phyloP scores from a whole-genome alignment of 2,888 invertebrate genomes.

The Ochropacha duplaris region DNA sequence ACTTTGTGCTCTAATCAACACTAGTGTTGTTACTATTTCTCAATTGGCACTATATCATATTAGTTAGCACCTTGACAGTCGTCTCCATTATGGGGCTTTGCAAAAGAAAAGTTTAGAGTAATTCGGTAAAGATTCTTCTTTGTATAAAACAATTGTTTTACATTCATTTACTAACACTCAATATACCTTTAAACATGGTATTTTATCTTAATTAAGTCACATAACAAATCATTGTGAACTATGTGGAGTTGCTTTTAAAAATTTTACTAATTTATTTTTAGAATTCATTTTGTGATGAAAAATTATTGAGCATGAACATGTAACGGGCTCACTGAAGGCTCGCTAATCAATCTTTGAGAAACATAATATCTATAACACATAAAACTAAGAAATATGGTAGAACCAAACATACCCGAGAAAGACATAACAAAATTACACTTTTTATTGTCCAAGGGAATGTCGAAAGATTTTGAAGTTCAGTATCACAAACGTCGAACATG shows the following conservation, averaged over 20 bases:
- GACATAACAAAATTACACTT: slow-evolving; percentile 47
- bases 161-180: neutral
- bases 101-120: neutral
- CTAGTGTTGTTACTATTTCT: slow-evolving; percentile 27
- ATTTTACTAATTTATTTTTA: neutral
- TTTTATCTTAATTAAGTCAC: neutral
- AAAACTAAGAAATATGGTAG: slow-evolving; percentile 2
- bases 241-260: neutral
- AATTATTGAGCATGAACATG: neutral
- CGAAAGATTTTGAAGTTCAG: slow-evolving; percentile 11
- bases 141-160: neutral
- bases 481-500: slow-evolving; percentile 29
- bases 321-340: slow-evolving; percentile 1
- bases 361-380: slow-evolving; percentile 6
- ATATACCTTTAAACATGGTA: neutral
- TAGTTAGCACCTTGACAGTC: slow-evolving; percentile 48
- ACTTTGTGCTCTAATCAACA: slow-evolving; percentile 50
- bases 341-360: neutral
- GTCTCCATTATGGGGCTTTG: slow-evolving; percentile 8
- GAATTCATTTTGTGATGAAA: neutral
- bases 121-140: neutral
- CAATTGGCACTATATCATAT: slow-evolving; percentile 57
- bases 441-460: slow-evolving; percentile 63
- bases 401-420: slow-evolving; percentile 43
- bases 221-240: neutral